phyloP scores from a whole-genome alignment of 2,113 vertebrate species.

The Enhydra lutris region DNA sequence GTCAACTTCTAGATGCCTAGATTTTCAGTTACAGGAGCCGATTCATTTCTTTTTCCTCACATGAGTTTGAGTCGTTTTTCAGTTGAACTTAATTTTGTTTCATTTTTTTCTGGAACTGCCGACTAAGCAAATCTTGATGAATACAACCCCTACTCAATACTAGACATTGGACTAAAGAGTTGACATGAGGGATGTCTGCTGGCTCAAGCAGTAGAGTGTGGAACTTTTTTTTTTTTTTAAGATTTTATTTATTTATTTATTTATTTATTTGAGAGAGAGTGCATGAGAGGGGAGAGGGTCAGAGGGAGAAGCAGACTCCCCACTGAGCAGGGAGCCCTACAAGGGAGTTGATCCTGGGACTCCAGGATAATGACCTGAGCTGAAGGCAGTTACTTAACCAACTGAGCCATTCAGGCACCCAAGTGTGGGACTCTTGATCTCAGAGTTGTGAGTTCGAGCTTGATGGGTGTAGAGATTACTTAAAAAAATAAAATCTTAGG shows the following conservation, averaged over 20 bases:
- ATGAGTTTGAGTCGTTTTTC: not conserved
- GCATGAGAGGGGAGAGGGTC: no score
- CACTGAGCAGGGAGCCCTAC: no score
- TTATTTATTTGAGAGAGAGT: no score
- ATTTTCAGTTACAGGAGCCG: not conserved
- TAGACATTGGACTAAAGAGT: not conserved
- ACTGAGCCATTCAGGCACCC: no score
- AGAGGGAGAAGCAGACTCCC: no score
- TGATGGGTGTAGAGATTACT: not conserved
- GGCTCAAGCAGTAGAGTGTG: not conserved
- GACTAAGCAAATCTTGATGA: not conserved
- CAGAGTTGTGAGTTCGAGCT: not conserved
- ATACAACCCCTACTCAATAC: not conserved
- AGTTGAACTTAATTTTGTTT: not conserved
- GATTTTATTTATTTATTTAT: no score
- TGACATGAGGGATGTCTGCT: not conserved
- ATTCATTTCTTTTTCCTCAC: not conserved
- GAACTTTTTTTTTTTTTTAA: no score
- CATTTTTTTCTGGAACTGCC: not conserved
- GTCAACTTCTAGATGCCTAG: not conserved
- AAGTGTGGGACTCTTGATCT: not conserved
- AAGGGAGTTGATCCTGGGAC: no score
- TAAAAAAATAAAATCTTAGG: not conserved
- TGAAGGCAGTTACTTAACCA: no score
- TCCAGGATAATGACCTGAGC: no score